Evolutionary conservation across 37 sponge, comb jelly and placozoan species (phyloP).

Genomic region (Diacarnus erythraeanus): DNA sequence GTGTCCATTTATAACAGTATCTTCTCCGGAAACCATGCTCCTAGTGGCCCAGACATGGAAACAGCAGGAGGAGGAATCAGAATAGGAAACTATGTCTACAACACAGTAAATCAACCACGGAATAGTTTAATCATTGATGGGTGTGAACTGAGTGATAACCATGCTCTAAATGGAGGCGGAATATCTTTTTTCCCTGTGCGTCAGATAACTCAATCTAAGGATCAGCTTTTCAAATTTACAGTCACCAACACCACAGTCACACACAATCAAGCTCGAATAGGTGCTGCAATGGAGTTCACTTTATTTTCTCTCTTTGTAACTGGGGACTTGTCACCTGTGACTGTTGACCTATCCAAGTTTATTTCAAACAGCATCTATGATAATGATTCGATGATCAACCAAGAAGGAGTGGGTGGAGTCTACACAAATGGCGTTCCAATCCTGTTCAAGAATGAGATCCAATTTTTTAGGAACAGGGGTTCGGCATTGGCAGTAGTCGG

Average conservation of each 20-base stretch:
- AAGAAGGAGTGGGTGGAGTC: not conserved
- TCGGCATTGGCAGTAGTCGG: constrained; percentile 43
- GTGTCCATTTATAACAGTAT: not conserved
- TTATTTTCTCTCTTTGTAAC: not conserved
- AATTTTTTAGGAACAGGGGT: constrained; percentile 37
- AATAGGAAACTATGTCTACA: constrained; percentile 12
- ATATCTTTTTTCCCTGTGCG: constrained; percentile 7
- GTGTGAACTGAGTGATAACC: not conserved
- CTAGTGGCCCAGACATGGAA: not conserved
- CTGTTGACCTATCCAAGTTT: not conserved
- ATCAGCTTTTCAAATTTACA: not conserved
- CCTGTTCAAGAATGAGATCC: not conserved
- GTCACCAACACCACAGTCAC: constrained; percentile 13
- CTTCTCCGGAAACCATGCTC: constrained; percentile 9
- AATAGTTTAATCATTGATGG: constrained; percentile 8
- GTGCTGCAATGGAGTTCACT: constrained; percentile 34
- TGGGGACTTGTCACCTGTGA: not conserved
- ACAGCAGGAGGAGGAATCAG: constrained; percentile 57
- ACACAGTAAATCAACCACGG: not conserved
- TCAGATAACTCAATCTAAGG: not conserved
- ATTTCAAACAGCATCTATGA: not conserved
- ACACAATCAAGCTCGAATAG: constrained; percentile 16
- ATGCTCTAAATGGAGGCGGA: constrained; percentile 45
- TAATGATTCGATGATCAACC: not conserved
- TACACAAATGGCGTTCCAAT: not conserved